Base-by-base conservation (phyloP, 2,113 vertebrate species). In the Xiphias gladius region DNA sequence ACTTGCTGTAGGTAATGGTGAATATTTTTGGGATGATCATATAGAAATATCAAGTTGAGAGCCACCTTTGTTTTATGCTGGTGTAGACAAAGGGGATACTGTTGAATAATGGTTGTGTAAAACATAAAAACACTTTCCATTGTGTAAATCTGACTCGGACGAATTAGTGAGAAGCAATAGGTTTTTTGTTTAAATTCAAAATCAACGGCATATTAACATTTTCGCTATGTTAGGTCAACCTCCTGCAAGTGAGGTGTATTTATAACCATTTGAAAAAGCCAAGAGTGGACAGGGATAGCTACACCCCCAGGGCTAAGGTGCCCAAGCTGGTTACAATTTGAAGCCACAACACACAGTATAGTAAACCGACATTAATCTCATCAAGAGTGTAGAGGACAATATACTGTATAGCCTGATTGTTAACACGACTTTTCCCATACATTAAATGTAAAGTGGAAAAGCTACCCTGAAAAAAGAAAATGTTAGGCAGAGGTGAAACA, bases 61-160 rank as follows among this genome's bases (percentile, higher is more conserved):
- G 92, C 94, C 94, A 92, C 88, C 86, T 91, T 91, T 91, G 91
- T 94, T 95, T 95, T 90, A 95, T 84, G 86, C 81, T 82, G 86
- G 82, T 87, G 88, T 92, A 50, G 84, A 89, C 84, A 54, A 79
- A 89, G 88, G 84, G 84, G 41, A 72, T 24, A 50, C 52, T 81
- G 63, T 61, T 70, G 35, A 55, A 72, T 68, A 79, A 77, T 48
- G 58, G 46, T 65, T 80, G n/a, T 72, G 61, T 66, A 66, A 62
- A 80, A 88, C 55, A 35, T 30, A 64, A 39, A 89, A 84, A 88
- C 7, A 67, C 4, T 64, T 46, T 80, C 50, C 61, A 73, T 48
- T 76, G 46, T 39, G 8, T 67, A 41, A 80, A 86, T 73, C 10
- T 64, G 7, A 85, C 24, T 48, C 55, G 64, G 35, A 46, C 22